A percentile compares a stretch with the other conserved stretches of the same genome.
Evolutionary conservation across 2,888 invertebrate species (phyloP).

Genomic region (Hyposoter dolosus): DNA sequence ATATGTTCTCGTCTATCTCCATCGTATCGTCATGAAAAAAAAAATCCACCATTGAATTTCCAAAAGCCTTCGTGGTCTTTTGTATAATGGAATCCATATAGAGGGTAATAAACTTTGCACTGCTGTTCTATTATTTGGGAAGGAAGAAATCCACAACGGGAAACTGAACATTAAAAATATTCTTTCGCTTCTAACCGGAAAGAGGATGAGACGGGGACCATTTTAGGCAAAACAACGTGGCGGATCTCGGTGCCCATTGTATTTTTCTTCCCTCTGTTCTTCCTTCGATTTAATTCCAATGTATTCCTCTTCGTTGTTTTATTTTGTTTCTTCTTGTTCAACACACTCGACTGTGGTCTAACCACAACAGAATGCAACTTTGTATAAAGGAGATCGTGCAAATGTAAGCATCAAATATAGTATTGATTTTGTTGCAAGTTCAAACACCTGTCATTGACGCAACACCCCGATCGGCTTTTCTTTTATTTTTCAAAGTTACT

Average conservation of each 20-base stretch:
- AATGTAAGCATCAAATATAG: neutral
- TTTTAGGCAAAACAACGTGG: neutral
- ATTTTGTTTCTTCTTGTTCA: neutral
- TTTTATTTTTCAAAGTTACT: neutral
- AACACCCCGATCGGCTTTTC: neutral
- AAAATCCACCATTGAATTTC: neutral
- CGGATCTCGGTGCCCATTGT: neutral
- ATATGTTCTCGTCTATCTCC: too few species aligned
- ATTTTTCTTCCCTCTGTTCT: neutral
- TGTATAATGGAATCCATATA: neutral
- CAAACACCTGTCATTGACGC: conserved; percentile 51
- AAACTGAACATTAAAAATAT: neutral
- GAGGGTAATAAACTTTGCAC: neutral
- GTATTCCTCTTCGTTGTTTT: neutral
- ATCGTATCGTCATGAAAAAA: too few species aligned
- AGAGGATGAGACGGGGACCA: neutral
- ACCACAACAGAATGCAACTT: conserved; percentile 30
- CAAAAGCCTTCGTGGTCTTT: neutral
- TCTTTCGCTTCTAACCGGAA: neutral
- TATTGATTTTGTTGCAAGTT: conserved; percentile 29
- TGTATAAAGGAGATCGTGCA: conserved; percentile 29
- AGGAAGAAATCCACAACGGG: neutral
- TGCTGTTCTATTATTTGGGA: neutral
- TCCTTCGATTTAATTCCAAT: neutral
- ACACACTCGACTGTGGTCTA: conserved; percentile 1